phyloP scores from a whole-genome alignment of 2,113 vertebrate species.

The Gallinago jamesoni region DNA sequence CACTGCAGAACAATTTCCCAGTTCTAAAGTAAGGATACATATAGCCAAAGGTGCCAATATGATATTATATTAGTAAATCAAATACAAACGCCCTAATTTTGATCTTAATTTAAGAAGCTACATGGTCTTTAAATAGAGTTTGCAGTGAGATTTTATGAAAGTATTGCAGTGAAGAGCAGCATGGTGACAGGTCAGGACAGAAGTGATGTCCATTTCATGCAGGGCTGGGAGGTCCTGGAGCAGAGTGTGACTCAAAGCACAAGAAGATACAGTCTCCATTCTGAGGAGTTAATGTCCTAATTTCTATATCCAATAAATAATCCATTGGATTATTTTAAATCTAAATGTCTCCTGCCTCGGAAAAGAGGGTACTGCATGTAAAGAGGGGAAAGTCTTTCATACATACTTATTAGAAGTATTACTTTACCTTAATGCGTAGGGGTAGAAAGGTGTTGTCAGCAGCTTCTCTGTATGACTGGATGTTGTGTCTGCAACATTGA shows the following conservation, averaged over 20 bases:
- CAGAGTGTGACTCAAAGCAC: background rate
- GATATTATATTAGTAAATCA: background rate
- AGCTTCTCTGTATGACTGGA: background rate
- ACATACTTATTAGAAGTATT: background rate
- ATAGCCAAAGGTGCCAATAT: background rate
- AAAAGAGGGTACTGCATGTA: background rate
- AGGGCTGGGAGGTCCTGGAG: background rate
- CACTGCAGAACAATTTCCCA: background rate
- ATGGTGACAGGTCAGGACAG: background rate
- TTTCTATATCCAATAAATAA: background rate
- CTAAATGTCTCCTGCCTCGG: background rate
- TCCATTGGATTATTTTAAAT: background rate
- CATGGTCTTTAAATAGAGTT: background rate
- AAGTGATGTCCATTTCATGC: background rate
- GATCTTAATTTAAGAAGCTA: background rate
- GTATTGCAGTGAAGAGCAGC: background rate
- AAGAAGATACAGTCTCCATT: background rate
- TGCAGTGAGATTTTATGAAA: background rate
- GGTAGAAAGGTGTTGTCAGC: background rate
- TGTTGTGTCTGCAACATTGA: accelerated
- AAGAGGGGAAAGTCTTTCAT: background rate
- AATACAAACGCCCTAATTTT: background rate
- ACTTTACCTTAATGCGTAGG: background rate
- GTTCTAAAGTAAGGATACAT: background rate
- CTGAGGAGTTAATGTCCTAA: background rate